Evolutionary conservation across 2,797 vertebrate genomes (phyloP).

Genomic region (Mormyrops attenuatus): DNA sequence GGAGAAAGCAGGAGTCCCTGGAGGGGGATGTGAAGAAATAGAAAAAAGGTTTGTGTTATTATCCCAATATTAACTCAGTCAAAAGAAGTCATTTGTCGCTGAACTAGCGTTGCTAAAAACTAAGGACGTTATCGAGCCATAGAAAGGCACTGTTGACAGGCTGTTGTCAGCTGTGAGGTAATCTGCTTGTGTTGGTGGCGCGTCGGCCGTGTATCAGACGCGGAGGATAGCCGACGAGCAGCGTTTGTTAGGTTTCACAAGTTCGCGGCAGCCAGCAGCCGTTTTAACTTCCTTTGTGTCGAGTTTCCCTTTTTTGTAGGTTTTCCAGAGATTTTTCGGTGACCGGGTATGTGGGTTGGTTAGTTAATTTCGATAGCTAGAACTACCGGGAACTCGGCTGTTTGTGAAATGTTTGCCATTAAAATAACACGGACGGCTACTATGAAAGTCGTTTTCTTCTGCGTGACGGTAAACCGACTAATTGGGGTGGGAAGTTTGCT

Average conservation of each 20-base stretch:
- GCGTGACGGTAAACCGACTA: neutral
- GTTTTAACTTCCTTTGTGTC: neutral
- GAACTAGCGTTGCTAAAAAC: neutral
- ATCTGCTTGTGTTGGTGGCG: neutral
- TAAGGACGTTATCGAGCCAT: neutral
- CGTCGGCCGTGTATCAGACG: neutral
- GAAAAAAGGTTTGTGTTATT: slow-evolving; percentile 31
- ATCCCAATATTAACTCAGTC: neutral
- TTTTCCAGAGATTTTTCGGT: neutral
- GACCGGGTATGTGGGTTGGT: neutral
- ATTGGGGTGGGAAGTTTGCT: neutral
- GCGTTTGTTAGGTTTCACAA: neutral
- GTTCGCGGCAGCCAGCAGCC: neutral
- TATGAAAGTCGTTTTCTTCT: neutral
- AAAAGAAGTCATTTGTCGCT: neutral
- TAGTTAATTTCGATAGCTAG: neutral
- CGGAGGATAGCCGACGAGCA: neutral
- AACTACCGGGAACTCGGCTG: neutral
- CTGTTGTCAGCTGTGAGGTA: neutral
- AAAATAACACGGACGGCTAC: neutral
- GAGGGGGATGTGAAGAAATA: slow-evolving; percentile 49
- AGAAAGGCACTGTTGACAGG: neutral
- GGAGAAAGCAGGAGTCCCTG: slow-evolving; percentile 25
- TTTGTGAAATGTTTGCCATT: neutral
- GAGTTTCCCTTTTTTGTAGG: neutral